phyloP scores from a whole-genome alignment of 2,113 vertebrate genomes.

The Eulemur rufifrons region DNA sequence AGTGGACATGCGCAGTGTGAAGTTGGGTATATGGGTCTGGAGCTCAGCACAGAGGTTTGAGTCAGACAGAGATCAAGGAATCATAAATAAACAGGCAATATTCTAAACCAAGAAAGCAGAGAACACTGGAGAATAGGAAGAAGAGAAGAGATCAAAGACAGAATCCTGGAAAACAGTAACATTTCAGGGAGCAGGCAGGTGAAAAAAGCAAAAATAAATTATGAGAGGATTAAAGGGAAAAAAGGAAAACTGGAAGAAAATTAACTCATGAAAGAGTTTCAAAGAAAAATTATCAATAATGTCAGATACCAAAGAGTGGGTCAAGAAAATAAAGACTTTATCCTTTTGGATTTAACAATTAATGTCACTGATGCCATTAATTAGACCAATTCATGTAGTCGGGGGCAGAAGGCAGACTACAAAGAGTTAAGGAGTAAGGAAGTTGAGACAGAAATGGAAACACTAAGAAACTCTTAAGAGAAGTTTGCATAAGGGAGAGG shows the following conservation, averaged over 20 bases:
- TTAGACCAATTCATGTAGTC: background rate
- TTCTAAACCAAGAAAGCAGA: background rate
- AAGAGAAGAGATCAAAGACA: background rate
- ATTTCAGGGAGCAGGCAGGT: background rate
- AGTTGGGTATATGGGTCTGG: background rate
- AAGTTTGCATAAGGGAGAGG: background rate
- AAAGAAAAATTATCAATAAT: slow-evolving; percentile 12
- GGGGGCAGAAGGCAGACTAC: background rate
- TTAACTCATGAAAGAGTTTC: background rate
- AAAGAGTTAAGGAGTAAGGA: background rate
- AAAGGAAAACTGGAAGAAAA: slow-evolving; percentile 3
- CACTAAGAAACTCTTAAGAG: background rate
- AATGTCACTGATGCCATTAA: background rate
- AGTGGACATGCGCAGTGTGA: background rate
- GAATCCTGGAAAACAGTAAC: background rate
- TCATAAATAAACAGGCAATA: background rate
- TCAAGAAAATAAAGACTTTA: slow-evolving; percentile 3
- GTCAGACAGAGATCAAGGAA: background rate
- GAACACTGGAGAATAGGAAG: background rate
- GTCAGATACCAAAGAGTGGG: background rate
- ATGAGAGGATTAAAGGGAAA: background rate
- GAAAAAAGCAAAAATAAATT: background rate
- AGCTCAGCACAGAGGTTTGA: background rate
- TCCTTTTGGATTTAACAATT: background rate
- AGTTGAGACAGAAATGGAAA: background rate